Evolutionary conservation across 2,797 vertebrate species (phyloP).

Genomic region (Decapterus maruadsi): DNA sequence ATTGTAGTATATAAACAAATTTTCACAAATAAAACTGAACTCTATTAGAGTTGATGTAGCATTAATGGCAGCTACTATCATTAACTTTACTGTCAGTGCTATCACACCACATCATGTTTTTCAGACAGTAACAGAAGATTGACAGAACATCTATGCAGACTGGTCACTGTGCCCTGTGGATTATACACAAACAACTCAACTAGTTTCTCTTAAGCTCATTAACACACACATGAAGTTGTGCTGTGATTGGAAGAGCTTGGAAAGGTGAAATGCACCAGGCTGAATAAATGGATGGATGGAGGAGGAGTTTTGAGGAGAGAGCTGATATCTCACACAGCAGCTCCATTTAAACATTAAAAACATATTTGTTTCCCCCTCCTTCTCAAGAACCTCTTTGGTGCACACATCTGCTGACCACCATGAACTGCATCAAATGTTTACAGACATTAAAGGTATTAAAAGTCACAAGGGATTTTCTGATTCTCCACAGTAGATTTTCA

Average conservation of each 20-base stretch:
- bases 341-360: neutral
- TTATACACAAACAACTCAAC: neutral
- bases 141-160: too few relatives aligned
- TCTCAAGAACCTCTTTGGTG: neutral
- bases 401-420: neutral
- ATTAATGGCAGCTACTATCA: too few relatives aligned
- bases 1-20: too few relatives aligned
- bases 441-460: constrained; percentile 6
- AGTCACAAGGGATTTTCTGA: neutral
- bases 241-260: neutral
- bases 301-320: neutral
- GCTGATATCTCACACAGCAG: neutral
- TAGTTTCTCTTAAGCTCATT: neutral
- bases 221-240: neutral
- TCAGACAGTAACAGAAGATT: too few relatives aligned
- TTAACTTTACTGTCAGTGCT: neutral
- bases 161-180: too few relatives aligned
- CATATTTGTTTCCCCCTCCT: neutral
- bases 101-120: neutral
- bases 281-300: neutral
- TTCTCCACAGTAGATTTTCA: constrained; percentile 19
- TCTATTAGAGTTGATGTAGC: too few relatives aligned
- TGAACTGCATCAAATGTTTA: neutral
- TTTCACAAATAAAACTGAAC: too few relatives aligned
- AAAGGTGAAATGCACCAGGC: neutral